Conservation (phyloP, 1,140 invertebrate genomes). For the Chironomus striatipennis region DNA sequence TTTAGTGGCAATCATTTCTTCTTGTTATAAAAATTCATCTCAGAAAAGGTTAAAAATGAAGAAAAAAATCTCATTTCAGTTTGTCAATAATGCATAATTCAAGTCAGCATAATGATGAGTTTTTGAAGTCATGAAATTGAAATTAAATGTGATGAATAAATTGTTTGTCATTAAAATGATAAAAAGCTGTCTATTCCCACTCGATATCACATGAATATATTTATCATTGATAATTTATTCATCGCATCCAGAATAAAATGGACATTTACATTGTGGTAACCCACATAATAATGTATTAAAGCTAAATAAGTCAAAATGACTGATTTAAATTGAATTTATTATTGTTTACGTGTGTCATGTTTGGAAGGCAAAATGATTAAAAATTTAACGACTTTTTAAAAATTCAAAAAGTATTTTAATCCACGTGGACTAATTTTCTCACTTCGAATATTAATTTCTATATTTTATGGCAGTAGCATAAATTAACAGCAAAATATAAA, state of each 20-base stretch:
- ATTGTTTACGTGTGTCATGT: too few relatives aligned
- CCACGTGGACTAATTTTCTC: too few relatives aligned
- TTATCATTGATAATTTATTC: slow-evolving; percentile 9
- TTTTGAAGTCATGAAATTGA: background rate
- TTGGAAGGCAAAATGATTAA: too few relatives aligned
- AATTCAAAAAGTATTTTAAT: too few relatives aligned
- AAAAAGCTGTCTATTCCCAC: background rate
- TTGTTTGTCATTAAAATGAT: background rate
- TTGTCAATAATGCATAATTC: background rate
- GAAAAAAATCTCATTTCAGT: background rate
- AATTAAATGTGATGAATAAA: background rate
- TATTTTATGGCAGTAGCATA: too few relatives aligned
- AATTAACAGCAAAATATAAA: too few relatives aligned
- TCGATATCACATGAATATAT: background rate
- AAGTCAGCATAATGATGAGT: background rate
- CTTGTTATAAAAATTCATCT: background rate
- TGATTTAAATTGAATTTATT: too few relatives aligned
- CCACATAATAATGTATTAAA: too few relatives aligned
- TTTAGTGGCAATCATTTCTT: background rate
- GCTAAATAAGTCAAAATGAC: too few relatives aligned
- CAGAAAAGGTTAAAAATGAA: background rate
- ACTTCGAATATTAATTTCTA: too few relatives aligned
- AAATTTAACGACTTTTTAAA: too few relatives aligned
- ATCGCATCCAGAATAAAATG: background rate
- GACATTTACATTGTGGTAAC: too few relatives aligned